Evolutionary conservation across 2,888 invertebrate genomes (phyloP), one percentile per base, ranked within the genome.

Genomic region (Papilio protenor): DNA sequence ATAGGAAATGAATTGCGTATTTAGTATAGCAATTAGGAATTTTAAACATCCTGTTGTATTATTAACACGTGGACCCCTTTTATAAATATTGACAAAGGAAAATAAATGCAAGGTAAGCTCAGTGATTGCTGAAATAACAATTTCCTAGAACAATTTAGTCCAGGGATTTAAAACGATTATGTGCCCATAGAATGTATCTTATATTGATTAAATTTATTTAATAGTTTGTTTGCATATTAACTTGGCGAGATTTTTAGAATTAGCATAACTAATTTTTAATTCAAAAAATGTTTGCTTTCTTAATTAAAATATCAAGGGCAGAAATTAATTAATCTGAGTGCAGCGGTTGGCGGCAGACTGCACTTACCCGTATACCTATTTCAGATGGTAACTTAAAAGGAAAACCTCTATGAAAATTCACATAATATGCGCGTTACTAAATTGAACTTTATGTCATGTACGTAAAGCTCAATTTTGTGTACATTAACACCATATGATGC

Each of bases 1-100:
- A 91, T 93, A 91, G 88, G 89, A 91, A 92, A 91, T 90, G 89
- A 92, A 91, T 88, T 87, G 87, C 84, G 87, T 90, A 91, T 91
- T 93, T 91, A 91, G 87, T 86, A 83, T 81, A 83, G 87, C 86
- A 88, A 90, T 93, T 92, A 87, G 85, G 85, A 85, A 87, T 89
- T 91, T 90, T 84, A 93, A 94, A 94, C 93, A 93, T 94, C 93
- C 94, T 92, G 94, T 88, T 89, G 83, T 86, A 89, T 84, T 87
- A 87, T 89, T 91, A 91, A 92, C 93, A 93, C 91, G 89, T 92
- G 93, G 88, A 84, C 81, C 79, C 81, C 82, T 89, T 87, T 87
- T 87, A 87, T 93, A 93, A 94, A 94, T 90, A 93, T 90, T 90
- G 88, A 89, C 84, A 87, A 85, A 81, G 85, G 86, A 88, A 90